Conservation (phyloP, 2,797 vertebrate species). For the Cephalopachus bancanus region DNA sequence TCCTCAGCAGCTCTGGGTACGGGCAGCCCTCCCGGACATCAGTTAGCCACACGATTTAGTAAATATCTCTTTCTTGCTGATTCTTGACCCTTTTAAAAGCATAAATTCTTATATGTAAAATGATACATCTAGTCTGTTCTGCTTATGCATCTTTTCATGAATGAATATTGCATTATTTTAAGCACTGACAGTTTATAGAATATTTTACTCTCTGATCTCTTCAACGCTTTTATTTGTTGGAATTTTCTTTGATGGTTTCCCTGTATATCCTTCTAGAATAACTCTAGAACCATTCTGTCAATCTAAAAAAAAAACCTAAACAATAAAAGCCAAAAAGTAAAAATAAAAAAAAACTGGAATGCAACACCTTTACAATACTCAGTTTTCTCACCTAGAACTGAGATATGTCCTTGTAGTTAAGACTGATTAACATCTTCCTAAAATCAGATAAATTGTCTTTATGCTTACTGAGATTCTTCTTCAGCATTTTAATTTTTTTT, state of each 20-base stretch:
- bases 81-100: neutral
- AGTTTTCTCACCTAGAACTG: neutral
- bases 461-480: neutral
- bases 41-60: neutral
- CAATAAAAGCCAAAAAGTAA: neutral
- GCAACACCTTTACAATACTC: neutral
- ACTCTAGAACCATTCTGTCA: neutral
- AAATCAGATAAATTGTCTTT: neutral
- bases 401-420: neutral
- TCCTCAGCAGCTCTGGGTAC: too few species aligned
- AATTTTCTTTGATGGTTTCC: conserved; percentile 32
- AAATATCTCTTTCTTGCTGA: neutral
- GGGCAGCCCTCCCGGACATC: too few species aligned
- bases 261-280: neutral
- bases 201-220: neutral
- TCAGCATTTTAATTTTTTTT: neutral
- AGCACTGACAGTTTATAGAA: neutral
- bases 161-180: neutral
- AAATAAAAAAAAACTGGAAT: neutral
- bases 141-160: neutral
- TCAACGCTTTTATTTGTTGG: neutral
- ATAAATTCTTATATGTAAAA: neutral
- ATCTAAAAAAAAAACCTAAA: neutral
- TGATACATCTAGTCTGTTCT: neutral
- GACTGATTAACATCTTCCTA: neutral